Base-by-base conservation (phyloP, 2,888 invertebrate genomes). In the Oxyscelio sp. region DNA sequence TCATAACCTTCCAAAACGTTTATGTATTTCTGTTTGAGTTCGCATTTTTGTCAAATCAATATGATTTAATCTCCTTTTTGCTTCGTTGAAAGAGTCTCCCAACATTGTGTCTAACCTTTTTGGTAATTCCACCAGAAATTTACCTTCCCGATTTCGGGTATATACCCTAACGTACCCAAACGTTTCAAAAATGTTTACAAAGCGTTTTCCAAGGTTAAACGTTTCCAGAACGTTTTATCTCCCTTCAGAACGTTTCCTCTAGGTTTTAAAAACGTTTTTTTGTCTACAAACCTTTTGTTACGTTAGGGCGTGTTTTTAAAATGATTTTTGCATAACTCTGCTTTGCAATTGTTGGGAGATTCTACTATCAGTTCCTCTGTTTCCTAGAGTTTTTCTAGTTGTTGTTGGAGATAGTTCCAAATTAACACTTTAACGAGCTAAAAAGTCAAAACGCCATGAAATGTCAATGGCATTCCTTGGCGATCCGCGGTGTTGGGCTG, bases 71-170 rank as follows among this genome's bases (percentile, higher is more conserved):
- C 56, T 56, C 31, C 31, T 50, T 13, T 59, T 15, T 15, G 86
- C 81, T 34, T 19, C 27, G 1, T 78, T 34, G 9, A 43, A 45
- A 13, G 85, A 85, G 15, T 56, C 56, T 24, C 52, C 52, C 24
- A 52, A 22, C 2, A 3, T n/a, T 15, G 31, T 9, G 5, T 56
- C 56, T n/a, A 5, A 6, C 9, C 31, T 9, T 15, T 27, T 24
- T 15, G 56, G 56, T 15, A 56, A 15, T 31, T 22, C 31, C 9
- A 56, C 56, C 27, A 31, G 31, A 15, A 56, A 56, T 24, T 31
- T 56, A 15, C 31, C 56, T 31, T 9, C 15, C 15, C 24, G 24
- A 24, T 31, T 15, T 27, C 56, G 27, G 4, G 27, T n/a, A 31
- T 56, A n/a, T n/a, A n/a, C n/a, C n/a, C n/a, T n/a, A n/a, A n/a